These are phyloP conservation scores for Phrynocephalus forsythii DNA, from an alignment of 2,797 vertebrate species.

Conservation along the genomic window DNA sequence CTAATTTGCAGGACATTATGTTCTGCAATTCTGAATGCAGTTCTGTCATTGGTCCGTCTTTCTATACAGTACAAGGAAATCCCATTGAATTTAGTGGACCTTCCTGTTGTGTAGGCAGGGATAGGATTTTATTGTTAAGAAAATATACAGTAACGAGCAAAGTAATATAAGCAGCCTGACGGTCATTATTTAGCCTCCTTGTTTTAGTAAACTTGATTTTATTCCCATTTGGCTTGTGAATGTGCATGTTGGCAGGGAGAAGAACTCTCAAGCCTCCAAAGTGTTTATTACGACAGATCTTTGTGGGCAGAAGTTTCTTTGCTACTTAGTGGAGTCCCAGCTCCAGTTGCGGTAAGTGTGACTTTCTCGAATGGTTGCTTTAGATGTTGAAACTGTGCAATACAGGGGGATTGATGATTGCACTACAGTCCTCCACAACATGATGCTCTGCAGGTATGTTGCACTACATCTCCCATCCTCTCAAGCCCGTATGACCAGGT, in stretches of 20 bases:
- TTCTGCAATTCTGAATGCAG: no score
- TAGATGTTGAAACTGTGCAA: neutral
- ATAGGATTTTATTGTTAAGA: neutral
- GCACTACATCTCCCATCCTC: neutral
- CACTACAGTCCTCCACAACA: neutral
- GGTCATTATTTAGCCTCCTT: neutral
- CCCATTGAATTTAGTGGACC: neutral
- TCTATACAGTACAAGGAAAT: neutral
- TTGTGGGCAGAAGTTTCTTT: constrained; percentile 93
- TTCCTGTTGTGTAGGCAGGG: neutral
- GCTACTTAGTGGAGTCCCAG: constrained; percentile 94
- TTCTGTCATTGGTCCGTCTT: neutral
- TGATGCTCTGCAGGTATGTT: neutral
- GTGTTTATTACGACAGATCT: constrained; percentile 95
- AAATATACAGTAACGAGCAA: neutral
- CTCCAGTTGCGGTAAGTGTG: constrained; percentile 89
- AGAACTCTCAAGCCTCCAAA: constrained; percentile 94
- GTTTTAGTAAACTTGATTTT: neutral
- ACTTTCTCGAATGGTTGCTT: neutral
- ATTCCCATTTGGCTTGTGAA: constrained; percentile 15
- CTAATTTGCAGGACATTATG: no score
- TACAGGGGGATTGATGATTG: neutral
- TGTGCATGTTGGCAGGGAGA: constrained; percentile 82
- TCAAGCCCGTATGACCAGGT: neutral
- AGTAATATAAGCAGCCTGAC: neutral